Conservation (phyloP, 2,797 vertebrate genomes). For the Zalophus californianus region DNA sequence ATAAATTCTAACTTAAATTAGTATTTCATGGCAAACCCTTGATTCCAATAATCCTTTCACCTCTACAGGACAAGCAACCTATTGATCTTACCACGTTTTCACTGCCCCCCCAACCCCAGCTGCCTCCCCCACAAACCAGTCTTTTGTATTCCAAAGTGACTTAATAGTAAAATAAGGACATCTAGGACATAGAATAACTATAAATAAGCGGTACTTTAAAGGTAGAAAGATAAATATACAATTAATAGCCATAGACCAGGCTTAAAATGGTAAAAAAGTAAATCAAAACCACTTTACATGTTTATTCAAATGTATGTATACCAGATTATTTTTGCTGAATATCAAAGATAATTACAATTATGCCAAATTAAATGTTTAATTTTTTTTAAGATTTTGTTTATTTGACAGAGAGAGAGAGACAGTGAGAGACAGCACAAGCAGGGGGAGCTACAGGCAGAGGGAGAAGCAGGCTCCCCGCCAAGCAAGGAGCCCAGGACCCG, state of each 20-base stretch:
- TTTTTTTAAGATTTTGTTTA: background rate
- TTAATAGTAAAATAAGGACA: conserved; percentile 14
- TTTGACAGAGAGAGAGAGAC: too few species aligned
- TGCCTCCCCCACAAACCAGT: background rate
- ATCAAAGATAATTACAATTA: background rate
- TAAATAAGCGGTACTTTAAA: background rate
- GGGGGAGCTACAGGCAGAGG: too few species aligned
- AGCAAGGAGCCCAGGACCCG: too few species aligned
- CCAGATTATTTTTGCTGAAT: background rate
- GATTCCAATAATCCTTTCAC: background rate
- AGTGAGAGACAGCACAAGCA: too few species aligned
- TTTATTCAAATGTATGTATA: background rate
- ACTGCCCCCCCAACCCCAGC: background rate
- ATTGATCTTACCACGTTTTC: background rate
- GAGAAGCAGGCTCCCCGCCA: too few species aligned
- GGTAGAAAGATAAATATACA: conserved; percentile 30
- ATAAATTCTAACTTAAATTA: background rate
- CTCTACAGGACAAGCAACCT: background rate
- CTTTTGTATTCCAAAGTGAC: conserved; percentile 16
- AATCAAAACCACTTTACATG: background rate
- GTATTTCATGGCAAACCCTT: background rate
- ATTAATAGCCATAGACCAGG: background rate
- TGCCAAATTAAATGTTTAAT: conserved; percentile 20
- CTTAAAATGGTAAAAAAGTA: background rate
- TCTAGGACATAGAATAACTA: background rate